Base-by-base conservation (phyloP, 2,113 vertebrate species). In the Lanius ludovicianus region DNA sequence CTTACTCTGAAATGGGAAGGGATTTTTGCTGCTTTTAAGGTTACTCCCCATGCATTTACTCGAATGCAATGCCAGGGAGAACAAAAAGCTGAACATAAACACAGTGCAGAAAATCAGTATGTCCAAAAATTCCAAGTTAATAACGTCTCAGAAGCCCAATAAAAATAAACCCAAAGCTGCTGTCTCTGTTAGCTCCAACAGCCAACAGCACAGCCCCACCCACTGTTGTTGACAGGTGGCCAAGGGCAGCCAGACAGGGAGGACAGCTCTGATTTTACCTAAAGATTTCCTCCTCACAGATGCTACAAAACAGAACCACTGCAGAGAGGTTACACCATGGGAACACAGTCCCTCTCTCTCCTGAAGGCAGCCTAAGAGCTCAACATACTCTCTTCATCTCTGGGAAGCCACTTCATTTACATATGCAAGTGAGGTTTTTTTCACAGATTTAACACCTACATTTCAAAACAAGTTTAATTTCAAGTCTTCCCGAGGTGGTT, bases 381-480 rank as follows among this genome's bases (percentile, higher is more conserved):
- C 71, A 78, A 49, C 6, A 16, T 64, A 21, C 39, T 78, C 30
- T 24, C 50, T 37, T 37, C 68, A 80, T 13, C 11, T 39, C 35
- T 21, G n/a, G 30, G 33, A 74, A 62, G n/a, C 3, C 1, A 4
- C 50, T 83, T 70, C 20, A 1, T 95, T 86, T 89, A 87, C 64
- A 92, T 67, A 62, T 2, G 9, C 74, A 47, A 91, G 62, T 12
- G 57, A 85, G 25, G 6, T 63, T 65, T 65, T 65, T 74, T 90
- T 65, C 85, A 76, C 75, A 92, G 68, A 67, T 60, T 90, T 69
- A 62, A 81, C 94, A 80, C 73, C 76, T 92, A 92, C 80, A 49
- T 89, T 89, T 81, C 76, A 95, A 92, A 95, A 90, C 84, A 86
- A 93, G 52, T 78, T 95, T 89, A 86, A 87, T 93, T 93, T 89